These are phyloP conservation scores for Panopea generosa DNA, from an alignment of 2,888 invertebrate genomes.

Conservation along the genomic window DNA sequence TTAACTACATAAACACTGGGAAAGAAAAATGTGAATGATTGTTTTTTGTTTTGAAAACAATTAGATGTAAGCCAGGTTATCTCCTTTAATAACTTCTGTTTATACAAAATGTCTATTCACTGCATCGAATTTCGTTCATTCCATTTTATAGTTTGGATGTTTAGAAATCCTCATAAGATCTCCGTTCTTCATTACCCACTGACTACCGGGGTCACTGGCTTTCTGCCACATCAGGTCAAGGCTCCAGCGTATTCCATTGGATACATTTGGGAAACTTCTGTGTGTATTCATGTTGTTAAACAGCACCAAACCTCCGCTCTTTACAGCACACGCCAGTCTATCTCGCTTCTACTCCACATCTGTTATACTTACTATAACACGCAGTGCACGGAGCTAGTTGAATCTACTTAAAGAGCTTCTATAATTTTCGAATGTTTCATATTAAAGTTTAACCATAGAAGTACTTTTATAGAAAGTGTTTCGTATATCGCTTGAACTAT, in stretches of 20 bases:
- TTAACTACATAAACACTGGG: too few relatives aligned
- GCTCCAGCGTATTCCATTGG: slow-evolving; percentile 77
- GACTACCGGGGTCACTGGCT: slow-evolving; percentile 68
- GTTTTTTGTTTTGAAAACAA: too few relatives aligned
- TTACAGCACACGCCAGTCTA: slow-evolving; percentile 30
- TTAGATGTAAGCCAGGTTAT: slow-evolving; percentile 57
- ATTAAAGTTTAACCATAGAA: too few relatives aligned
- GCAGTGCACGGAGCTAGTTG: too few relatives aligned
- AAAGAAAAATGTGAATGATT: too few relatives aligned
- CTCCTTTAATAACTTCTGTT: slow-evolving; percentile 56
- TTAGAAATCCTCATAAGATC: slow-evolving; percentile 70
- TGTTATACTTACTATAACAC: too few relatives aligned
- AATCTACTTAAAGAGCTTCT: too few relatives aligned
- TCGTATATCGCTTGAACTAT: too few relatives aligned
- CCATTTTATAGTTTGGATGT: slow-evolving; percentile 66
- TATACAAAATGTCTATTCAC: slow-evolving; percentile 68
- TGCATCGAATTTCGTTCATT: slow-evolving; percentile 76
- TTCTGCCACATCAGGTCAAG: slow-evolving; percentile 78
- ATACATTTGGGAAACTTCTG: slow-evolving; percentile 73
- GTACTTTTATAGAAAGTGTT: too few relatives aligned
- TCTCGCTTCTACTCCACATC: slow-evolving; percentile 61
- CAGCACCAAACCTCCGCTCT: slow-evolving; percentile 61
- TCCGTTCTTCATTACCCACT: slow-evolving; percentile 74
- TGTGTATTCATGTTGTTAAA: slow-evolving; percentile 72
- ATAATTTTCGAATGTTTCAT: too few relatives aligned